Evolutionary conservation across 2,797 vertebrate species (phyloP), one percentile per base, ranked within the genome.

Genomic region (Trachurus trachurus): DNA sequence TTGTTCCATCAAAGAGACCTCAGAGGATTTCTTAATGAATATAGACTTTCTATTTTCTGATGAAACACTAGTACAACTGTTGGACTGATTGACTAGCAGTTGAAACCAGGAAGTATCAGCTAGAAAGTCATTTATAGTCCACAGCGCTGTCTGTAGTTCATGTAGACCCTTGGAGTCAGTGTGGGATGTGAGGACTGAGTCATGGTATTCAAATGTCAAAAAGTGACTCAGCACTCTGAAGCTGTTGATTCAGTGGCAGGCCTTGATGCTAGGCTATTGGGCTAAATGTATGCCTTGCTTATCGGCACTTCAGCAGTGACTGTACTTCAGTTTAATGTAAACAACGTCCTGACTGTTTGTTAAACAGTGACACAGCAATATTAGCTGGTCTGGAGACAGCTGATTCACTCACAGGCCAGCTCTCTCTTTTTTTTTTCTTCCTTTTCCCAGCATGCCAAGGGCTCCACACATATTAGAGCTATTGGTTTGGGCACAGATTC

Each of bases 191-290:
- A 62, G 49, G 65, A 70, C 37, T 34, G n/a, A 57, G 37, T 71
- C 26, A 26, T 53, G 63, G 71, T 71, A 78, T 54, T 82, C 58
- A 76, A 78, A 80, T 81, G 65, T 82, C 82, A 79, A 76, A 68
- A 59, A 67, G 72, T 84, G 87, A 87, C 80, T 90, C 79, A 84
- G 79, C 76, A 83, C 75, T 88, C 45, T 31, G 40, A 61, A 70
- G 56, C 69, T 57, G 66, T 80, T 62, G 76, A 75, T 78, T 67
- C 78, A 71, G 50, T 2, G 52, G 26, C 39, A 44, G 49, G 61
- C 44, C 44, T 3, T 52, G 26, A 37, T 39, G 53, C 54, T 29
- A 17, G 0, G 34, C 26, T 26, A 26, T 31, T n/a, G 2, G 2
- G 44, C n/a, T 69, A 44, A 49, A 5, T n/a, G 22, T 7, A 12